Evolutionary conservation across 53 echinoderm and acorn worm species (phyloP), one percentile per base, ranked within the genome.

Genomic region (Paracentrotus lividus): DNA sequence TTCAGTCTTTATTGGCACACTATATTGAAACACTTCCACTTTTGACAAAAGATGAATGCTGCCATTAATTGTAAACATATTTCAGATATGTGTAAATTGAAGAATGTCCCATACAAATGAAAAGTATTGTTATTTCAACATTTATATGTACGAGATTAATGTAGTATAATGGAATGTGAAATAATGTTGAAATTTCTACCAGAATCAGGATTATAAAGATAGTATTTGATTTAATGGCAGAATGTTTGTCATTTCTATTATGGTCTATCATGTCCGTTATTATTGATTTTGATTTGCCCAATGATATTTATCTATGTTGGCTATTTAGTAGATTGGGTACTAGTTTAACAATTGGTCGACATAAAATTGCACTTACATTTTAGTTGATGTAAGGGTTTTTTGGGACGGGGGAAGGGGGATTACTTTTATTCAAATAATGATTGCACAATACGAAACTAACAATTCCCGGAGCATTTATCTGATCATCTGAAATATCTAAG

Each of bases 401-500:
- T n/a, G n/a, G n/a, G n/a, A n/a, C n/a, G n/a, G n/a, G n/a, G n/a
- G n/a, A n/a, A n/a, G n/a, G n/a, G n/a, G n/a, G n/a, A n/a, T n/a
- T n/a, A n/a, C n/a, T n/a, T n/a, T n/a, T n/a, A n/a, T n/a, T n/a
- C n/a, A n/a, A n/a, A n/a, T n/a, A n/a, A n/a, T n/a, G n/a, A n/a
- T n/a, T n/a, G n/a, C n/a, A n/a, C n/a, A n/a, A n/a, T n/a, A n/a
- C n/a, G n/a, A n/a, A n/a, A n/a, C n/a, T n/a, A n/a, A n/a, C n/a
- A n/a, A n/a, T n/a, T n/a, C n/a, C n/a, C n/a, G n/a, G n/a, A 36
- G 14, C 18, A 72, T 72, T 40, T 72, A 18, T 20, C 6, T 72
- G 7, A 72, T 72, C 40, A 72, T 72, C 72, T 72, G 72, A 72
- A 72, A 72, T 72, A 72, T 36, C 36, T 72, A 72, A 72, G 40